Evolutionary conservation across 2,113 vertebrate species (phyloP), one percentile per base, ranked within the genome.

Genomic region (Pholis gunnellus): DNA sequence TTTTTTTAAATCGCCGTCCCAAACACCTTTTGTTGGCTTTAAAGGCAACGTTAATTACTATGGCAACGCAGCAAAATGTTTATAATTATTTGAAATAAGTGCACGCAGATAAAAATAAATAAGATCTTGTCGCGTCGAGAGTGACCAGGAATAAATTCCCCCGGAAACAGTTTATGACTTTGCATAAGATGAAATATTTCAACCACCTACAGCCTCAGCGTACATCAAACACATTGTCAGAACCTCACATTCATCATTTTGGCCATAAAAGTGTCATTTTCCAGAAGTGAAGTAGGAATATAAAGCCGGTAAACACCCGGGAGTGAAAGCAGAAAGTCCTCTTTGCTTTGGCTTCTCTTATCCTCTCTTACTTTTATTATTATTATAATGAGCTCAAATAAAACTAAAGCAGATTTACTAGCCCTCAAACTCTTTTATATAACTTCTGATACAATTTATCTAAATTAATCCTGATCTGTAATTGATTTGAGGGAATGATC

Each of bases 251-350:
- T 59, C 34, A 80, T 85, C 54, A 63, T 10, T 52, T 27, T 25
- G 46, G 31, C 22, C 20, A 56, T 87, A 27, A 89, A 82, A 44
- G 50, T 69, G 29, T 67, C 38, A 63, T 68, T 80, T 79, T 74
- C 6, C 22, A 27, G 48, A 29, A 7, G 40, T 46, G 46, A 71
- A 56, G 61, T 5, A n/a, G 8, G 0, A 9, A 36, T 29, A 61
- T 59, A 69, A 73, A 68, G 59, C 18, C 1, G 9, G 54, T 25
- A 72, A 76, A 72, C 64, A 68, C 56, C 46, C 11, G 15, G 31
- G 67, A 78, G 3, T 46, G 56, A 66, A 64, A 66, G 29, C 57
- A 42, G n/a, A 57, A 25, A 52, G 50, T 15, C 29, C 2, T 15
- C 18, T 27, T 56, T 8, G 4, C 52, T 18, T 36, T 6, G 2